Conservation (phyloP, 2,888 invertebrate species). For the Scaptodrosophila latifasciaeformis region DNA sequence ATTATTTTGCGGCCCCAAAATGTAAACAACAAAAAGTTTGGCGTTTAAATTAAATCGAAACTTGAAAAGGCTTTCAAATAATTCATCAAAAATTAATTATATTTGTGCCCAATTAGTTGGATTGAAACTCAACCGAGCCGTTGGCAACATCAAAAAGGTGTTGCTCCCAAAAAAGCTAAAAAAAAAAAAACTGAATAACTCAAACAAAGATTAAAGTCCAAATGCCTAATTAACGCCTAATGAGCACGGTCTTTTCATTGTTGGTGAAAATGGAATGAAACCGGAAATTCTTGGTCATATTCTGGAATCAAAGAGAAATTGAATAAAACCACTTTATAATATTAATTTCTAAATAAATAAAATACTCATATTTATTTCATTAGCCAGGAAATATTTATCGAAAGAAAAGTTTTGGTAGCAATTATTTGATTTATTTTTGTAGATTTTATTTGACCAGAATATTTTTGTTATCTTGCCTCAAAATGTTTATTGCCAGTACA, state of each 20-base stretch:
- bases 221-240: slow-evolving; percentile 55
- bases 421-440: slow-evolving; percentile 36
- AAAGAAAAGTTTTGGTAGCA: slow-evolving; percentile 24
- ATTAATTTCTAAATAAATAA: slow-evolving; percentile 4
- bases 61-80: slow-evolving; percentile 32
- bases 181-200: too few species aligned
- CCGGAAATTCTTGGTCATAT: too few species aligned
- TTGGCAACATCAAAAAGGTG: slow-evolving; percentile 53
- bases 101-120: slow-evolving; percentile 60
- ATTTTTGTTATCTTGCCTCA: background rate
- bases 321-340: too few species aligned
- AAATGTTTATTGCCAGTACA: slow-evolving; percentile 43
- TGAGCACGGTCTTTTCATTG: slow-evolving; percentile 23
- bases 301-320: too few species aligned
- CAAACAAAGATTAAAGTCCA: slow-evolving; percentile 33
- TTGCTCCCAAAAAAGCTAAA: slow-evolving; percentile 14
- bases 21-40: background rate
- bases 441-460: slow-evolving; percentile 1
- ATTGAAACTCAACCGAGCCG: slow-evolving; percentile 21
- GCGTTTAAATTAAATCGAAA: too few species aligned
- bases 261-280: too few species aligned
- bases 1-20: background rate
- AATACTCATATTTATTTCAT: slow-evolving; percentile 19
- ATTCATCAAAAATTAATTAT: slow-evolving; percentile 58
- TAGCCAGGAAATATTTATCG: slow-evolving; percentile 21